Evolutionary conservation across 2,888 invertebrate genomes (phyloP), one percentile per base, ranked within the genome.

Genomic region (Empis stercorea): DNA sequence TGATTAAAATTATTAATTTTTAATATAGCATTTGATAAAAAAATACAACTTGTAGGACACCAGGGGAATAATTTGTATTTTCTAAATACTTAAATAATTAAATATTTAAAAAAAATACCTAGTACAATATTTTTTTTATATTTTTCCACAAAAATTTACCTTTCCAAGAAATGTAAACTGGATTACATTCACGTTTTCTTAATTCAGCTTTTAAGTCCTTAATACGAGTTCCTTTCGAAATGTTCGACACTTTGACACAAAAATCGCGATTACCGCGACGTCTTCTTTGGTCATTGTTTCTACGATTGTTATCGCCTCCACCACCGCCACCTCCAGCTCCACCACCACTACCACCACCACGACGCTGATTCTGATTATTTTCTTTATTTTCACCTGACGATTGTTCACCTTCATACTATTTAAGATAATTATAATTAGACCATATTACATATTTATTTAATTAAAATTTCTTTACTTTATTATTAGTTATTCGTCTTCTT

Each of bases 111-210:
- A n/a, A n/a, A n/a, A n/a, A n/a, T n/a, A n/a, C n/a, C n/a, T n/a
- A n/a, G n/a, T n/a, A n/a, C n/a, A n/a, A n/a, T n/a, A n/a, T n/a
- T n/a, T n/a, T n/a, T n/a, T n/a, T n/a, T n/a, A n/a, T n/a, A n/a
- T n/a, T n/a, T n/a, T n/a, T n/a, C n/a, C n/a, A n/a, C n/a, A n/a
- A n/a, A n/a, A n/a, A n/a, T 55, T 44, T 61, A 65, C 70, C 78
- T 71, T 77, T 78, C 87, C 87, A 87, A 46, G 80, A 78, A 66
- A 87, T 86, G 52, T 81, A 77, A 56, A 78, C 76, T 6, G 87
- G 86, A 60, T 81, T 83, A 47, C 86, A 81, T 41, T 84, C 81
- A 55, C 84, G 79, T 58, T 82, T 81, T 38, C 74, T 74, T 30
- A 87, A 67, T 32, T 84, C 86, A 44, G 78, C 76, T 61, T 86